Percentiles rank a stretch among this genome's conserved stretches.
Evolutionary conservation across 1,140 invertebrate genomes (phyloP).

Genomic region (Aphis craccivora): DNA sequence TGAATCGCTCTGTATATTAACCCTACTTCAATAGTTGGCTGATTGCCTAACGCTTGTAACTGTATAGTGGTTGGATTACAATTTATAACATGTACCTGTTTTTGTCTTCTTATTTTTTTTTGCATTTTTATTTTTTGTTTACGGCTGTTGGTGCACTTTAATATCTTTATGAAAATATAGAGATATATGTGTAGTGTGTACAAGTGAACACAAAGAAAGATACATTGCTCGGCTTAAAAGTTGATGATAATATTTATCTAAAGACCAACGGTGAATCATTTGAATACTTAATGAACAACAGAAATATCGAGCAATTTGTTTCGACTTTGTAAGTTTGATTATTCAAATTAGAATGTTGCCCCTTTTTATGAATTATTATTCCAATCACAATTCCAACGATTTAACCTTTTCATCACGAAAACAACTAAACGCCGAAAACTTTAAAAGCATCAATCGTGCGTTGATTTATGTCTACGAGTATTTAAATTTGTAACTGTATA

Average conservation of each 20-base stretch:
- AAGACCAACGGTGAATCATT: slow-evolving; percentile 29
- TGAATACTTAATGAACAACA: slow-evolving; percentile 53
- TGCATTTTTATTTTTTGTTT: neutral
- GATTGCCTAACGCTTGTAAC: neutral
- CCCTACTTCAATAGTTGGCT: neutral
- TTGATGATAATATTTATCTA: slow-evolving; percentile 22
- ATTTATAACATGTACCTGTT: slow-evolving; percentile 10
- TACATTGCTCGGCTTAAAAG: neutral
- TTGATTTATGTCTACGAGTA: neutral
- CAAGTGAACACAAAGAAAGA: slow-evolving; percentile 5
- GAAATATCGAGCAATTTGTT: slow-evolving; percentile 44
- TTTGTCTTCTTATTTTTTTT: neutral
- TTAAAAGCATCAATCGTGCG: neutral
- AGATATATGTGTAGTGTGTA: neutral
- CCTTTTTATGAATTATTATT: slow-evolving; percentile 42
- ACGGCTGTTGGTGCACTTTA: neutral
- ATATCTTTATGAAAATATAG: neutral
- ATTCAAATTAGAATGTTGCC: slow-evolving; percentile 38
- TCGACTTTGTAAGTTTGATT: slow-evolving; percentile 25
- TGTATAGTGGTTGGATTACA: neutral
- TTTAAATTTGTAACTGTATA: neutral
- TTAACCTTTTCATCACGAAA: neutral
- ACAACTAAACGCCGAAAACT: neutral
- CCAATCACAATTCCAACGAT: neutral
- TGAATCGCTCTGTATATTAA: slow-evolving; percentile 9